Percentiles rank a stretch among this genome's conserved stretches.
phyloP scores from a whole-genome alignment of 1,140 invertebrate genomes.

The Colletes latitarsis region DNA sequence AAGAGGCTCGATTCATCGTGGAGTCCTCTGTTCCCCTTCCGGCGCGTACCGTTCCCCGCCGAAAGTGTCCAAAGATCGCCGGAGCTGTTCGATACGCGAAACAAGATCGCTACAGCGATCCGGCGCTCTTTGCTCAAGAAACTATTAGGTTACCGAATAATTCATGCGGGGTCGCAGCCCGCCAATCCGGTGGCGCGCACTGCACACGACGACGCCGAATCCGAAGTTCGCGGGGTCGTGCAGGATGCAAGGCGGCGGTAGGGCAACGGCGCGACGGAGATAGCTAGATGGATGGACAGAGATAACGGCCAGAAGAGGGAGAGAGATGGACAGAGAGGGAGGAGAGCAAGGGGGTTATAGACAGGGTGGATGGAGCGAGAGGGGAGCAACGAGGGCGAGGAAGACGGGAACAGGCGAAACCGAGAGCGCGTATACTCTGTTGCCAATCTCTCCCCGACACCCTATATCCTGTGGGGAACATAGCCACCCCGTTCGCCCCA shows the following conservation, averaged over 20 bases:
- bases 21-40: too few species aligned
- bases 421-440: conserved; percentile 62
- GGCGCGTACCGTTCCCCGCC: too few species aligned
- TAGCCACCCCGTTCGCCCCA: conserved; percentile 65
- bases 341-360: conserved; percentile 3
- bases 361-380: conserved; percentile 21
- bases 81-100: conserved; percentile 35
- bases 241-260: conserved; percentile 54
- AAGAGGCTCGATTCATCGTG: not conserved
- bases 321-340: conserved; percentile 3
- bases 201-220: conserved; percentile 54
- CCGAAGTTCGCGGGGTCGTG: conserved; percentile 56
- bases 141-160: conserved; percentile 70
- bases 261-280: not conserved
- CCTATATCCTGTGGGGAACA: conserved; percentile 64
- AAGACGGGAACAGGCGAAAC: conserved; percentile 33
- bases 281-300: not conserved
- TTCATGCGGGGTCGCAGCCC: conserved; percentile 65
- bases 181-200: conserved; percentile 61
- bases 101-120: conserved; percentile 57
- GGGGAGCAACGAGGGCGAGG: not conserved
- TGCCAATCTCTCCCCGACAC: conserved; percentile 68
- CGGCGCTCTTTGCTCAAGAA: conserved; percentile 65
- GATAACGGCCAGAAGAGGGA: not conserved
- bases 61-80: conserved; percentile 8